Conservation (phyloP, 1,140 invertebrate species). For the Chironomus tepperi region DNA sequence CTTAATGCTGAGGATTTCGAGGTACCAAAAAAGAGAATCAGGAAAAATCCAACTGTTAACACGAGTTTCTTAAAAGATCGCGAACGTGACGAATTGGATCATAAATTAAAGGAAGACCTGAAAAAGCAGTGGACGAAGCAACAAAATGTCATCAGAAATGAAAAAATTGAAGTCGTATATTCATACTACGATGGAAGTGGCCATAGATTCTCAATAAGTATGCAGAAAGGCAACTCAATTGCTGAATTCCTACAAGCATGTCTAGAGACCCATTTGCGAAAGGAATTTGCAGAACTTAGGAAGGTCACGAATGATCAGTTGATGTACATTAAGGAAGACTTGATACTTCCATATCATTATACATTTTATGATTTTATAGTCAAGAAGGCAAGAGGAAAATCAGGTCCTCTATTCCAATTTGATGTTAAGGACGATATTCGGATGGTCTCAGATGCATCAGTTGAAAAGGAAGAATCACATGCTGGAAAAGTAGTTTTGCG, state of each 20-base stretch:
- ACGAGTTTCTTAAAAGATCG: conserved; percentile 98
- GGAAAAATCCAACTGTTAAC: conserved; percentile 97
- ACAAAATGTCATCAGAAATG: conserved; percentile 93
- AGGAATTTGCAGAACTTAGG: conserved; percentile 96
- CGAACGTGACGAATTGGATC: conserved; percentile 93
- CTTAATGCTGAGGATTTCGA: conserved; percentile 41
- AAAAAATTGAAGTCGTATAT: conserved; percentile 99
- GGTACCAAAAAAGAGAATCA: conserved; percentile 63
- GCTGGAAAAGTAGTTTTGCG: conserved; percentile 91
- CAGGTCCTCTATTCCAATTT: conserved; percentile 95
- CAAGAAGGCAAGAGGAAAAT: conserved; percentile 96
- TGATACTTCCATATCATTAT: conserved; percentile 97
- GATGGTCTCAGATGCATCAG: conserved; percentile 86
- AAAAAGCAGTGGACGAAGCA: conserved; percentile 91
- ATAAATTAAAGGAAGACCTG: conserved; percentile 76
- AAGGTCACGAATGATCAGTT: conserved; percentile 94
- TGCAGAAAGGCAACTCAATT: conserved; percentile 97
- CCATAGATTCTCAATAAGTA: conserved; percentile 81
- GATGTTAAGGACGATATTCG: conserved; percentile 95
- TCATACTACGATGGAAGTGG: conserved; percentile 99
- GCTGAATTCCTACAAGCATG: conserved; percentile 95
- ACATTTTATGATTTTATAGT: conserved; percentile 99
- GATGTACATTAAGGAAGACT: conserved; percentile 99
- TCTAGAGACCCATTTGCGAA: conserved; percentile 75
- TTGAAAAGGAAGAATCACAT: conserved; percentile 97